Evolutionary conservation across 2,888 invertebrate genomes (phyloP).

Genomic region (Harpagoxenus sublaevis): DNA sequence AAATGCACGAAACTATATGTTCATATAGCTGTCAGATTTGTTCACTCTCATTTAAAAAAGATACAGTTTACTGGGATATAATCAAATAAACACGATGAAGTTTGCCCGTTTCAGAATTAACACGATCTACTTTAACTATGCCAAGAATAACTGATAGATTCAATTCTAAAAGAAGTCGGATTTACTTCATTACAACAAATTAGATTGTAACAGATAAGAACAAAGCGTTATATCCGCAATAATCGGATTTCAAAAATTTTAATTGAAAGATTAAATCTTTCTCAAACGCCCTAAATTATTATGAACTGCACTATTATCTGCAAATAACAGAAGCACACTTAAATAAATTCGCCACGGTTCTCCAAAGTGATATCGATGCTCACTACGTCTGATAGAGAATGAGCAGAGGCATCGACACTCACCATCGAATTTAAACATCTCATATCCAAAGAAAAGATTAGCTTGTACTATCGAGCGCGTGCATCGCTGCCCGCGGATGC

Average conservation of each 20-base stretch:
- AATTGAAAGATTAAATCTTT: background rate
- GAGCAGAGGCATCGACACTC: background rate
- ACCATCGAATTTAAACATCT: background rate
- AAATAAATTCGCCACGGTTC: background rate
- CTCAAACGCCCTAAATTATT: background rate
- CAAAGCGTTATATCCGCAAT: background rate
- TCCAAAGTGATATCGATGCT: background rate
- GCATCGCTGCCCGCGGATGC: background rate
- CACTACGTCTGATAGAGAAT: background rate
- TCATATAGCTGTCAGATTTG: slow-evolving; percentile 2
- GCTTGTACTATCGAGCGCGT: background rate
- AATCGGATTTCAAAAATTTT: background rate
- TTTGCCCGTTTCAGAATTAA: background rate
- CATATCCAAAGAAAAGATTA: background rate
- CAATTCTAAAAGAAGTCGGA: background rate
- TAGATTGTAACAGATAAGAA: background rate
- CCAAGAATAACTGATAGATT: background rate
- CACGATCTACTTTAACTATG: background rate
- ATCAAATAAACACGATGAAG: background rate
- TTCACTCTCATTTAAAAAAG: slow-evolving; percentile 17
- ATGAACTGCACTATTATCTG: background rate
- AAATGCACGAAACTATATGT: slow-evolving; percentile 37
- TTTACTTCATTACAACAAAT: background rate
- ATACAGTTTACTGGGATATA: background rate
- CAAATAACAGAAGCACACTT: background rate